Conservation (phyloP, 2,113 vertebrate species). For the Calyptomena viridis region DNA sequence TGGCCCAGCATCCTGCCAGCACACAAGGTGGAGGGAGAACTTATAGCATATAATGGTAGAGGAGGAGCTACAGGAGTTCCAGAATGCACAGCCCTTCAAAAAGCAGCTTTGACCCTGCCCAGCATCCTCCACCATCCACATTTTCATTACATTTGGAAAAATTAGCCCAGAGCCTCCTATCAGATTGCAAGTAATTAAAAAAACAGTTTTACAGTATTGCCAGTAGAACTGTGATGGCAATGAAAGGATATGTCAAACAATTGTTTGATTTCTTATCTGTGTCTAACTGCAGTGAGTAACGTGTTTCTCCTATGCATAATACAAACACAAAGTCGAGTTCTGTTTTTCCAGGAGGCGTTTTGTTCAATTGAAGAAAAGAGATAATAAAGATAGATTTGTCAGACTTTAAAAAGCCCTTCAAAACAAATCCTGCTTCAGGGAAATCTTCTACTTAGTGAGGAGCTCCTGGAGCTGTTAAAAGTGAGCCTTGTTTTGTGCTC, state of each 20-base stretch:
- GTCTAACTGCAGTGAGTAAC: background rate
- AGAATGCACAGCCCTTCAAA: background rate
- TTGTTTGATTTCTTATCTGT: background rate
- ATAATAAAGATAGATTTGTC: conserved; percentile 52
- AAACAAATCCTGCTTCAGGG: conserved; percentile 45
- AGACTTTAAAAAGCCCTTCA: conserved; percentile 45
- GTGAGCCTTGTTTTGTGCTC: background rate
- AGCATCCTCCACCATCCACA: background rate
- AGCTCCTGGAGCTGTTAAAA: background rate
- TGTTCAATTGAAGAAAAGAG: conserved; percentile 8
- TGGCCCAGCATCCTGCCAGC: background rate
- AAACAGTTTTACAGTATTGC: background rate
- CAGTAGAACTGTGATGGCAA: background rate
- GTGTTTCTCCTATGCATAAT: background rate
- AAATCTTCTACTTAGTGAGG: conserved; percentile 8
- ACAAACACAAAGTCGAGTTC: background rate
- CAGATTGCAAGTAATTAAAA: background rate
- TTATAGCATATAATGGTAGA: background rate
- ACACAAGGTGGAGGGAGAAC: background rate
- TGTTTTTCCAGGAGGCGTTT: background rate
- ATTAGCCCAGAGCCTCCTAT: background rate
- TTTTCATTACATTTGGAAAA: background rate
- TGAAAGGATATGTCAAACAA: background rate
- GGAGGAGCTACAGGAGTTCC: background rate
- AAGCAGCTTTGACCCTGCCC: background rate